phyloP scores from a whole-genome alignment of 2,888 invertebrate genomes.

The Agrochola lota region DNA sequence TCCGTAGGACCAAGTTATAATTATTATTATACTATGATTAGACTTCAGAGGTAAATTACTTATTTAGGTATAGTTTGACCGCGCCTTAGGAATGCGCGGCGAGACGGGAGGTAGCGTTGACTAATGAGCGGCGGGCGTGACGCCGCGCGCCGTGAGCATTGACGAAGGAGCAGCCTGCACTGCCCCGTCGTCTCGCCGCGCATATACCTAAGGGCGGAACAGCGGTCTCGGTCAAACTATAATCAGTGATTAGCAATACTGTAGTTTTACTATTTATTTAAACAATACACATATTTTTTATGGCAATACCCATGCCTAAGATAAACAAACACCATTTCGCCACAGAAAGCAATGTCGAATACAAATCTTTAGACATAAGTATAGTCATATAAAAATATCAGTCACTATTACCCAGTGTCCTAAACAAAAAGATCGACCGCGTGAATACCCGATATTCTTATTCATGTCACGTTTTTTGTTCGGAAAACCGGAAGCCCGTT shows the following conservation, averaged over 20 bases:
- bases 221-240: no score
- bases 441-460: neutral
- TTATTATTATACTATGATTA: constrained; percentile 47
- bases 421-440: neutral
- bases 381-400: neutral
- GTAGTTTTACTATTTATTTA: constrained; percentile 32
- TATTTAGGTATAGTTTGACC: constrained; percentile 16
- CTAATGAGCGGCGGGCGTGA: no score
- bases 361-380: neutral
- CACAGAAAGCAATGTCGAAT: neutral
- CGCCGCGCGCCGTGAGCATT: no score
- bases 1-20: constrained; percentile 22
- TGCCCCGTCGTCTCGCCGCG: no score
- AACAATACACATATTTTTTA: constrained; percentile 11
- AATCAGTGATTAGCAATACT: constrained; percentile 51
- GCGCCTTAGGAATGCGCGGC: no score
- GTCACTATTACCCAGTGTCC: neutral
- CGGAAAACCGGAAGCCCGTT: no score
- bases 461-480: neutral
- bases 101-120: no score
- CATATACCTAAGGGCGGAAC: no score
- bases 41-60: constrained; percentile 53
- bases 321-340: constrained; percentile 1
- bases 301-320: constrained; percentile 6
- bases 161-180: no score